These are phyloP conservation scores for Acromyrmex echinatior DNA, from an alignment of 1,140 invertebrate species.

Conservation along the genomic window DNA sequence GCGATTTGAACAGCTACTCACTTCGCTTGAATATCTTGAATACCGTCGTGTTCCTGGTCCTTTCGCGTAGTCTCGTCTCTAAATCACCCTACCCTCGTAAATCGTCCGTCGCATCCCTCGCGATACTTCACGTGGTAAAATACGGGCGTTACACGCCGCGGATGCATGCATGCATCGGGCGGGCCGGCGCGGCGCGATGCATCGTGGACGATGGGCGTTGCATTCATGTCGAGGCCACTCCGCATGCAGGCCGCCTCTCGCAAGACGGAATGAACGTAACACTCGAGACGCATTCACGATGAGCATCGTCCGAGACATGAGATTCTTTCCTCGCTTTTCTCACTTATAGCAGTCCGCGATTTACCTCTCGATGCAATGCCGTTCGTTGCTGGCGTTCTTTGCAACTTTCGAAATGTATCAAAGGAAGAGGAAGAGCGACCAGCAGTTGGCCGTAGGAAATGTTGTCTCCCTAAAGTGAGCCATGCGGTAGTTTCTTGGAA, in stretches of 20 bases:
- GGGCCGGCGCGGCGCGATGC: slow-evolving; percentile 37
- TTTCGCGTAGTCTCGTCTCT: slow-evolving; percentile 20
- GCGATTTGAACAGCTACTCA: slow-evolving; percentile 9
- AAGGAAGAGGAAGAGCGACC: not conserved
- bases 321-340: slow-evolving; percentile 7
- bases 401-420: not conserved
- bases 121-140: slow-evolving; percentile 64
- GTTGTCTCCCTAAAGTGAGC: slow-evolving; percentile 31
- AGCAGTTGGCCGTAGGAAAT: not conserved
- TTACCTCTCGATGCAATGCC: not conserved
- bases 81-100: slow-evolving; percentile 65
- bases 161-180: slow-evolving; percentile 67
- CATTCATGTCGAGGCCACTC: slow-evolving; percentile 47
- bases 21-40: slow-evolving; percentile 34
- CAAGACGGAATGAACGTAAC: slow-evolving; percentile 54
- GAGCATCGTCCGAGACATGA: not conserved
- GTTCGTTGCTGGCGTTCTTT: not conserved
- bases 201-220: slow-evolving; percentile 50
- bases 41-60: not conserved
- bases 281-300: slow-evolving; percentile 42
- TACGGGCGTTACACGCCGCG: slow-evolving; percentile 62
- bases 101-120: slow-evolving; percentile 47
- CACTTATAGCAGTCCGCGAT: slow-evolving; percentile 16
- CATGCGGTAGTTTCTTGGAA: slow-evolving; percentile 36
- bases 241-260: slow-evolving; percentile 48